Evolutionary conservation across 2,797 vertebrate species (phyloP), one percentile per base, ranked within the genome.

Genomic region (Melanogrammus aeglefinus): DNA sequence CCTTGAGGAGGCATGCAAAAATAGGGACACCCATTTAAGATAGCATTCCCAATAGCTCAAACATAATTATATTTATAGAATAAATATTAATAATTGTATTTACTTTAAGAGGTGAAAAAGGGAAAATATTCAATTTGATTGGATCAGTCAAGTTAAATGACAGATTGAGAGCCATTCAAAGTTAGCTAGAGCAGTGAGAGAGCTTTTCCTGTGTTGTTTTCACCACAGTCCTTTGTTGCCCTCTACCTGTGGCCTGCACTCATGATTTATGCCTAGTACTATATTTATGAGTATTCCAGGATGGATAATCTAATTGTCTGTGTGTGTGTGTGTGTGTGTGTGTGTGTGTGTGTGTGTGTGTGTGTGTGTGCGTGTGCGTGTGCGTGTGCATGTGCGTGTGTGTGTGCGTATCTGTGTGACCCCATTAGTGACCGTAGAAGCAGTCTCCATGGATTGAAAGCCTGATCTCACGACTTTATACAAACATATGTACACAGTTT

Each of bases 261-360:
- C 51, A 57, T 57, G 16, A 21, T 47, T 14, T 18, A 47, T 10
- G 44, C 44, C 2, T 47, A 47, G 2, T 47, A 18, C 44, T 47
- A 47, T 47, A 47, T 47, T 47, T 47, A 14, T 47, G 44, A 47
- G 16, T 47, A 47, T 47, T 47, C 44, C 14, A 13, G 12, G 14
- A 47, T 14, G 44, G 14, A 18, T 16, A 47, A 47, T 14, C 13
- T 13, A 14, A 14, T 47, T 47, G 2, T 47, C 16, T 4, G 24
- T 36, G 13, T 31, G 72, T 78, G 41, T 33, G 44, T 57, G 14
- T 29, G n/a, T 76, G 27, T 77, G 73, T 75, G 35, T 72, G 47
- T 18, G 44, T 51, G 44, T 33, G 44, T 31, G 31, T 47, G 2
- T 18, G 3, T 4, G 24, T 27, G 13, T 31, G 72, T 78, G 41